phyloP scores from a whole-genome alignment of 2,888 invertebrate genomes.

The Drosophila lutescens region DNA sequence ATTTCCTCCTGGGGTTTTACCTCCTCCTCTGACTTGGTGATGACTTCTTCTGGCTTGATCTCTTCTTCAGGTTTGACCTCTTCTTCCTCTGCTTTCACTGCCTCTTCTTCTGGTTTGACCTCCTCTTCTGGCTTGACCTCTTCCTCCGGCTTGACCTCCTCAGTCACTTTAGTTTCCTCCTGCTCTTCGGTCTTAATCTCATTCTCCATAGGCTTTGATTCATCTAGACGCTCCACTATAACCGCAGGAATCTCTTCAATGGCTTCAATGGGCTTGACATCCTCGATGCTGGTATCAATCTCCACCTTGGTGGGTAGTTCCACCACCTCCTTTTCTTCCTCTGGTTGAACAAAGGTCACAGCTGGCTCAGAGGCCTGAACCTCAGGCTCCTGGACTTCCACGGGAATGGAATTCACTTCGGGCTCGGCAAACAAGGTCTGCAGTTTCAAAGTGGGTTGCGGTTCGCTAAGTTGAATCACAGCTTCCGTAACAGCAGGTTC shows the following conservation, averaged over 20 bases:
- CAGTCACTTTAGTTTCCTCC: conserved; percentile 2
- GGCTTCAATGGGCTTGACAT: conserved; percentile 66
- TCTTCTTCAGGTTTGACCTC: conserved; percentile 5
- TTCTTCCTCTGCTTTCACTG: not conserved
- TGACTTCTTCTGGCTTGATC: not conserved
- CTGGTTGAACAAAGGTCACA: conserved; percentile 58
- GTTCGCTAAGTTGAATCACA: conserved; percentile 55
- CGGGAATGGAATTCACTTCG: conserved; percentile 25
- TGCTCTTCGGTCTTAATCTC: conserved; percentile 1
- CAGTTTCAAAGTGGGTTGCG: conserved; percentile 67
- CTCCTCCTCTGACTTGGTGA: not conserved
- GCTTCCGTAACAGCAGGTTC: conserved; percentile 54
- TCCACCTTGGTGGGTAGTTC: conserved; percentile 5
- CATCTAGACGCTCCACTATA: conserved; percentile 61
- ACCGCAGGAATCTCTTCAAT: conserved; percentile 73
- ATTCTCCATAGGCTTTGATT: conserved; percentile 29
- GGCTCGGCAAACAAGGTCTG: conserved; percentile 64
- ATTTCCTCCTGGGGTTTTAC: conserved; percentile 1
- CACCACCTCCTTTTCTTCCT: not conserved
- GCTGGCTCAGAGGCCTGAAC: conserved; percentile 71
- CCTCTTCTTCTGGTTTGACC: not conserved
- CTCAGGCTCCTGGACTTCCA: conserved; percentile 45
- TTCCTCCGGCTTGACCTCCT: conserved; percentile 6
- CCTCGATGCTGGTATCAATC: conserved; percentile 20
- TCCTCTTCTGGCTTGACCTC: conserved; percentile 10